Conservation (phyloP, 1,140 invertebrate species). For the Diprion similis region DNA sequence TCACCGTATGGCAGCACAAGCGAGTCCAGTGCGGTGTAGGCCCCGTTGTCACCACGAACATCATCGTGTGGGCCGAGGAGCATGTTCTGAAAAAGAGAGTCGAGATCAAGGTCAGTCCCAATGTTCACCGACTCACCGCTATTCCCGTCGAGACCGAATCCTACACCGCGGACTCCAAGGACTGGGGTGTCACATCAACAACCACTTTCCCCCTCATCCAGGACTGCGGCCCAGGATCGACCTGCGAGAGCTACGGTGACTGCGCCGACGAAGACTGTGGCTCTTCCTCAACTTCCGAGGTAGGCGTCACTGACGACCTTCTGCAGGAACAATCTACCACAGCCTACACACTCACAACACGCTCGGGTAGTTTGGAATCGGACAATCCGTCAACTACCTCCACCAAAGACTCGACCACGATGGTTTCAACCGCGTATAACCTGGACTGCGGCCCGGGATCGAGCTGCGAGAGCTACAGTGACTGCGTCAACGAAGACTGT, state of each 20-base stretch:
- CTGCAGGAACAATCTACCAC: too few species aligned
- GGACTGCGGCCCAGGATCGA: neutral
- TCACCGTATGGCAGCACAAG: slow-evolving; percentile 28
- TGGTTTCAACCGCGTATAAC: too few species aligned
- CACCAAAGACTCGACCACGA: too few species aligned
- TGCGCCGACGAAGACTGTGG: too few species aligned
- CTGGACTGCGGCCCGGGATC: too few species aligned
- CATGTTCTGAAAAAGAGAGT: slow-evolving; percentile 31
- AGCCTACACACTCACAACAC: too few species aligned
- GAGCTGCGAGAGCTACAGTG: too few species aligned
- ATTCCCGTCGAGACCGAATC: neutral
- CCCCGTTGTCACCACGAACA: slow-evolving; percentile 34
- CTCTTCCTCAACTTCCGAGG: too few species aligned
- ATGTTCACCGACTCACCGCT: slow-evolving; percentile 13
- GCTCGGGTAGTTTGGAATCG: too few species aligned
- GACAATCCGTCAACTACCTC: too few species aligned
- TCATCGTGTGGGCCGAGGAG: slow-evolving; percentile 27
- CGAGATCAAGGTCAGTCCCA: slow-evolving; percentile 39
- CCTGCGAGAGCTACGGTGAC: neutral
- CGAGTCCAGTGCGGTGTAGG: slow-evolving; percentile 35
- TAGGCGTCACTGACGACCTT: too few species aligned
- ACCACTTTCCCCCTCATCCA: neutral
- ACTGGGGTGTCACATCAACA: neutral
- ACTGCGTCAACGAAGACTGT: too few species aligned
- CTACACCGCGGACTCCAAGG: neutral